Evolutionary conservation across 2,888 invertebrate genomes (phyloP).

Genomic region (Apotomis capreana): DNA sequence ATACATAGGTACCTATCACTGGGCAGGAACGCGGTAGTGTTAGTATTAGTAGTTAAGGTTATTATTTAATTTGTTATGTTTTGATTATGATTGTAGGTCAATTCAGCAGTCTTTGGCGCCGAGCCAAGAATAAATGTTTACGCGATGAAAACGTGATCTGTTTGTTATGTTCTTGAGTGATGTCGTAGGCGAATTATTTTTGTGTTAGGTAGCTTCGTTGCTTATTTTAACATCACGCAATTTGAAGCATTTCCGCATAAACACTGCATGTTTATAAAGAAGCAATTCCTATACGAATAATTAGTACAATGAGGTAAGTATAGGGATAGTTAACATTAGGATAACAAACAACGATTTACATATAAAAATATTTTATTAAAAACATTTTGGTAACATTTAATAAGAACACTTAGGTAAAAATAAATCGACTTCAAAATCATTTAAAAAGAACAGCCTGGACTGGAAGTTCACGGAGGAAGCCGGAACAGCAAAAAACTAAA

Average conservation of each 20-base stretch:
- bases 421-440: conserved; percentile 84
- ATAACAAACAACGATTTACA: conserved; percentile 66
- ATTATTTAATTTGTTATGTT: too few relatives aligned
- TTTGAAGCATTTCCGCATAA: too few relatives aligned
- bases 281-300: too few relatives aligned
- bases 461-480: conserved; percentile 83
- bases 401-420: conserved; percentile 85
- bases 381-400: conserved; percentile 85
- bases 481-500: conserved; percentile 82
- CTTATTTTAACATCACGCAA: too few relatives aligned
- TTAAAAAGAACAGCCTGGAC: conserved; percentile 84
- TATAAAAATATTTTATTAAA: conserved; percentile 85
- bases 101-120: conserved; percentile 6
- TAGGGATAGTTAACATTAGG: not conserved
- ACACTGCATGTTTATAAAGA: too few relatives aligned
- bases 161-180: conserved; percentile 46
- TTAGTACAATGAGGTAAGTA: not conserved
- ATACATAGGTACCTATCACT: too few relatives aligned
- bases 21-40: too few relatives aligned
- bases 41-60: too few relatives aligned
- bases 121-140: conserved; percentile 55
- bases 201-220: conserved; percentile 20
- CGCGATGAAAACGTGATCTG: conserved; percentile 60
- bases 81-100: too few relatives aligned
- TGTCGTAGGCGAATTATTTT: conserved; percentile 38